These are phyloP conservation scores for Aethes cnicana DNA, from an alignment of 2,888 invertebrate genomes.

Conservation along the genomic window DNA sequence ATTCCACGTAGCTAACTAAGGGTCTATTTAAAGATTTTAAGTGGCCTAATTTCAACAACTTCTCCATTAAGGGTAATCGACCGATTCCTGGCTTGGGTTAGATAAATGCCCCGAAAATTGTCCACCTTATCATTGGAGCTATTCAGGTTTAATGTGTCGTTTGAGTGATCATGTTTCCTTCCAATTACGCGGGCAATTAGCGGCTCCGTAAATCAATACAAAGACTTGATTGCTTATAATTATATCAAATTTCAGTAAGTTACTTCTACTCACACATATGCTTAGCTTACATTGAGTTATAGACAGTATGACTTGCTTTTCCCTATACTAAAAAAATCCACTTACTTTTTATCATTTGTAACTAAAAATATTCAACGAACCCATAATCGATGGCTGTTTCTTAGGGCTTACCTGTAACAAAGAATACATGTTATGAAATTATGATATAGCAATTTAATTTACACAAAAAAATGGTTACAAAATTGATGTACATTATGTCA, in stretches of 20 bases:
- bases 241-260: conserved; percentile 30
- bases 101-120: conserved; percentile 22
- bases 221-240: conserved; percentile 13
- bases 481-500: too few species aligned
- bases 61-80: conserved; percentile 30
- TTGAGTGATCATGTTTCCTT: conserved; percentile 17
- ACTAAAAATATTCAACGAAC: too few species aligned
- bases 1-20: conserved; percentile 25
- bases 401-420: conserved; percentile 32
- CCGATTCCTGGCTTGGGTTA: conserved; percentile 24
- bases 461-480: too few species aligned
- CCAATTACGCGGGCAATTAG: background rate
- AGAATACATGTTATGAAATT: too few species aligned
- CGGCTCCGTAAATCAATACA: conserved; percentile 1
- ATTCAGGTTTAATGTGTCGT: conserved; percentile 17
- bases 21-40: conserved; percentile 27
- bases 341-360: too few species aligned
- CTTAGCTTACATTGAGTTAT: too few species aligned
- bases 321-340: too few species aligned
- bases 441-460: too few species aligned
- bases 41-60: conserved; percentile 29
- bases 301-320: too few species aligned
- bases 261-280: too few species aligned
- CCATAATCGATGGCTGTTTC: conserved; percentile 15
- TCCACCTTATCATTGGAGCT: conserved; percentile 11